Conservation (phyloP, 2,888 invertebrate genomes). For the Odontothrips loti region DNA sequence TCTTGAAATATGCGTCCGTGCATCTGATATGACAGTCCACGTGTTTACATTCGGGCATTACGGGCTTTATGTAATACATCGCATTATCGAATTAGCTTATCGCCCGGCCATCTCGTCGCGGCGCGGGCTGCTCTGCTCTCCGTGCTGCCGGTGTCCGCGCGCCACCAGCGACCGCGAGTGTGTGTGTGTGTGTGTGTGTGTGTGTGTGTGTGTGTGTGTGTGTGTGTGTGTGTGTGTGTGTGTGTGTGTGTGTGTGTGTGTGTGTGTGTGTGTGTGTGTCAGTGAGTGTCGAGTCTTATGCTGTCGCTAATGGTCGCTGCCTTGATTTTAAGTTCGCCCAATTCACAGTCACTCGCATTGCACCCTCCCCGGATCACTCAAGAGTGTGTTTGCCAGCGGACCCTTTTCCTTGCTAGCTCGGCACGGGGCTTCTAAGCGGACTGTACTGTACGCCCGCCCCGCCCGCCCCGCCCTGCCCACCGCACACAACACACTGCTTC, state of each 20-base stretch:
- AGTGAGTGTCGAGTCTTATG: too few species aligned
- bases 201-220: not conserved
- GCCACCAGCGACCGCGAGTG: not conserved
- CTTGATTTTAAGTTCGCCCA: too few species aligned
- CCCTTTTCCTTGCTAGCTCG: too few species aligned
- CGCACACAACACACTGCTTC: not conserved
- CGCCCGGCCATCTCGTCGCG: not conserved
- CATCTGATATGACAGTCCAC: constrained; percentile 24
- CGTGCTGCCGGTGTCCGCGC: not conserved
- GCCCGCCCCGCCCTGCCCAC: not conserved
- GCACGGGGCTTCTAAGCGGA: too few species aligned
- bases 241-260: too few species aligned
- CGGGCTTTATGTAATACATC: constrained; percentile 22
- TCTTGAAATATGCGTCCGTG: constrained; percentile 26
- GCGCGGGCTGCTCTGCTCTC: not conserved
- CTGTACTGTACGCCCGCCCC: not conserved
- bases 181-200: constrained; percentile 2
- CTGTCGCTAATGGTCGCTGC: too few species aligned
- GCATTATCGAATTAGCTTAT: constrained; percentile 26
- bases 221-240: too few species aligned
- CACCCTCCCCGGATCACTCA: too few species aligned
- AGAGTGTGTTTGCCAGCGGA: too few species aligned
- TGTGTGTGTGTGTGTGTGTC: too few species aligned
- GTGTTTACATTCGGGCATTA: constrained; percentile 26
- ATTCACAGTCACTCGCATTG: too few species aligned